Evolutionary conservation across 2,113 vertebrate genomes (phyloP).

Genomic region (Leptocoma aspasia): DNA sequence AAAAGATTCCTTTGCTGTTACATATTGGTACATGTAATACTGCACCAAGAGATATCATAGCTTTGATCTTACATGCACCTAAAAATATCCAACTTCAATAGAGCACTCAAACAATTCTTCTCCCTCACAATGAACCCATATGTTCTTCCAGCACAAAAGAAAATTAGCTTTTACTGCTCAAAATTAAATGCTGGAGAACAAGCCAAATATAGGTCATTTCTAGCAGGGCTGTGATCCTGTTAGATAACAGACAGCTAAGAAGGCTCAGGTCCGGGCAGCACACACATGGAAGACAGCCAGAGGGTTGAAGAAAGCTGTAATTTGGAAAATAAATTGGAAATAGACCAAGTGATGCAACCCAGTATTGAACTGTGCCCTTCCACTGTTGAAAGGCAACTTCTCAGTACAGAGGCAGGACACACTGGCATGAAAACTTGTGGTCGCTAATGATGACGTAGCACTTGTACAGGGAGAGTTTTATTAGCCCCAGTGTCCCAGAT

Average conservation of each 20-base stretch:
- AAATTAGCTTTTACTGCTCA: slow-evolving; percentile 50
- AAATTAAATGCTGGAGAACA: slow-evolving; percentile 41
- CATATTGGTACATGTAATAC: slow-evolving; percentile 51
- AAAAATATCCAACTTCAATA: slow-evolving; percentile 61
- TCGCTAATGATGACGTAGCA: background rate
- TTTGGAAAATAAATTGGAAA: slow-evolving; percentile 5
- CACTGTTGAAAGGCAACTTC: background rate
- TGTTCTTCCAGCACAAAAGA: slow-evolving; percentile 48
- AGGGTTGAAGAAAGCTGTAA: background rate
- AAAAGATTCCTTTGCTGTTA: slow-evolving; percentile 49
- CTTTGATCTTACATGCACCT: slow-evolving; percentile 48
- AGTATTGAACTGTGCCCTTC: background rate
- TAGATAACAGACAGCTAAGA: slow-evolving; percentile 31
- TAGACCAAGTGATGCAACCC: background rate
- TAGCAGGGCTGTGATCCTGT: background rate
- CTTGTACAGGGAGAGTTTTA: background rate
- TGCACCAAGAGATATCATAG: slow-evolving; percentile 65
- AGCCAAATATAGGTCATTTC: slow-evolving; percentile 50
- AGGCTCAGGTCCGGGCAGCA: background rate
- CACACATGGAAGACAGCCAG: background rate
- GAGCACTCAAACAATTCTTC: slow-evolving; percentile 52
- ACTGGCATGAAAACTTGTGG: background rate
- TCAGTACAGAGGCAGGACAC: background rate
- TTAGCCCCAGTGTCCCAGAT: background rate
- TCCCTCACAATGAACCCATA: slow-evolving; percentile 41